Evolutionary conservation across 2,888 invertebrate genomes (phyloP).

Genomic region (Choreutis nemorana): DNA sequence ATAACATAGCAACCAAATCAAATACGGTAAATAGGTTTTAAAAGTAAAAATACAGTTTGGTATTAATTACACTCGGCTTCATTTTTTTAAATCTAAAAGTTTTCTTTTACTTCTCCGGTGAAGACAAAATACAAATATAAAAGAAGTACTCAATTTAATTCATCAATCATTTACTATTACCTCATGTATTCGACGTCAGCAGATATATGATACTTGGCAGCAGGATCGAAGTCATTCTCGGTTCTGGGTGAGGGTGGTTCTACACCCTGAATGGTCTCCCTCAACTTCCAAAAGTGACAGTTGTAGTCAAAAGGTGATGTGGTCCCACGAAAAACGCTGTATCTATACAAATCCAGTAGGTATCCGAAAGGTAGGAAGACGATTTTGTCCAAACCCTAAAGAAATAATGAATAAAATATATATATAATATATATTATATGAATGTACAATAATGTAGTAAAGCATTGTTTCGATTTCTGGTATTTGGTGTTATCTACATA

Average conservation of each 20-base stretch:
- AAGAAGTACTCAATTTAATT: slow-evolving; percentile 14
- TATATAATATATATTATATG: background rate
- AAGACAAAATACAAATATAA: slow-evolving; percentile 21
- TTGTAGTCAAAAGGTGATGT: slow-evolving; percentile 68
- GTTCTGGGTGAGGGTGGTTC: slow-evolving; percentile 69
- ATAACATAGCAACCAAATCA: no score
- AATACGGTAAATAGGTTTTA: no score
- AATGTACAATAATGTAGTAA: no score
- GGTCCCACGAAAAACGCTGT: slow-evolving; percentile 71
- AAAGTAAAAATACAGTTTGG: no score
- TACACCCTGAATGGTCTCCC: slow-evolving; percentile 68
- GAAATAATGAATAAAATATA: slow-evolving; percentile 5
- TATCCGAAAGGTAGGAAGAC: slow-evolving; percentile 75
- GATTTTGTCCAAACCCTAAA: slow-evolving; percentile 72
- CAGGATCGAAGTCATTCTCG: slow-evolving; percentile 72
- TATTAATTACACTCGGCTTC: no score
- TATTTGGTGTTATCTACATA: no score
- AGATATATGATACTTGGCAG: slow-evolving; percentile 73
- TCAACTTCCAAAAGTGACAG: slow-evolving; percentile 71
- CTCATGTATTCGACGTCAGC: slow-evolving; percentile 73
- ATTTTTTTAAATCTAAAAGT: no score
- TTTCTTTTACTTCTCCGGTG: no score
- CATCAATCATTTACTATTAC: slow-evolving; percentile 36
- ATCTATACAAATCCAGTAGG: slow-evolving; percentile 74
- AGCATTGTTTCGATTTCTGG: no score